These are phyloP conservation scores for Gadus macrocephalus DNA, from an alignment of 2,113 vertebrate genomes.

Conservation along the genomic window DNA sequence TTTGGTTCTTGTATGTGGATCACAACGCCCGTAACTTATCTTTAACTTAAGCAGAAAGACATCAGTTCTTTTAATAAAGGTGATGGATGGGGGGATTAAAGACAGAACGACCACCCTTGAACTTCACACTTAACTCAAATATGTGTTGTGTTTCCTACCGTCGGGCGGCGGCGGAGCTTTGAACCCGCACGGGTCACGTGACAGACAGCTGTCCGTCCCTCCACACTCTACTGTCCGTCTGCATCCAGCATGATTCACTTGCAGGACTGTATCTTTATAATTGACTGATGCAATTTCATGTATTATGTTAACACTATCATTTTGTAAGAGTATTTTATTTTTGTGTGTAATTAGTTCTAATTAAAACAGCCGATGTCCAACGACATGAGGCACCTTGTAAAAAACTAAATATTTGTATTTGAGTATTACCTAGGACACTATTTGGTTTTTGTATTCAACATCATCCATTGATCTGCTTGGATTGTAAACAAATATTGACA, in stretches of 20 bases:
- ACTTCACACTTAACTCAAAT: too few relatives aligned
- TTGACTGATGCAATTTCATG: conserved; percentile 77
- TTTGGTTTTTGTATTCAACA: too few relatives aligned
- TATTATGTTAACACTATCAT: conserved; percentile 76
- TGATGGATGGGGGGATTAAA: conserved; percentile 14
- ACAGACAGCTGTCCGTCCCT: conserved; percentile 31
- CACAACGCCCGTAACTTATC: conserved; percentile 73
- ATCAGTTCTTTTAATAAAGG: conserved; percentile 43
- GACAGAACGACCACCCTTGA: too few relatives aligned
- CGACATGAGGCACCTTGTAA: conserved; percentile 57
- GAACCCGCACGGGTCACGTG: background rate
- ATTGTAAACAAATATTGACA: too few relatives aligned
- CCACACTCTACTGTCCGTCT: conserved; percentile 33
- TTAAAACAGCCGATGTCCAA: conserved; percentile 76
- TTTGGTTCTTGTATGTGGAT: conserved; percentile 71
- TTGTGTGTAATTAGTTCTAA: conserved; percentile 76
- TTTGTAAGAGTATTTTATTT: conserved; percentile 81
- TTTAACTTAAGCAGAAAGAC: conserved; percentile 71
- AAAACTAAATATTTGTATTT: conserved; percentile 12
- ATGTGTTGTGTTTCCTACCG: too few relatives aligned
- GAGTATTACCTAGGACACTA: too few relatives aligned
- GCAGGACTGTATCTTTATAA: conserved; percentile 69
- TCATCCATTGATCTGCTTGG: too few relatives aligned
- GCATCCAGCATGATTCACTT: conserved; percentile 65
- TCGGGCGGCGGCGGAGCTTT: too few relatives aligned